These are phyloP conservation scores for Chydorus sphaericus DNA, from an alignment of 2,888 invertebrate genomes.

Conservation along the genomic window DNA sequence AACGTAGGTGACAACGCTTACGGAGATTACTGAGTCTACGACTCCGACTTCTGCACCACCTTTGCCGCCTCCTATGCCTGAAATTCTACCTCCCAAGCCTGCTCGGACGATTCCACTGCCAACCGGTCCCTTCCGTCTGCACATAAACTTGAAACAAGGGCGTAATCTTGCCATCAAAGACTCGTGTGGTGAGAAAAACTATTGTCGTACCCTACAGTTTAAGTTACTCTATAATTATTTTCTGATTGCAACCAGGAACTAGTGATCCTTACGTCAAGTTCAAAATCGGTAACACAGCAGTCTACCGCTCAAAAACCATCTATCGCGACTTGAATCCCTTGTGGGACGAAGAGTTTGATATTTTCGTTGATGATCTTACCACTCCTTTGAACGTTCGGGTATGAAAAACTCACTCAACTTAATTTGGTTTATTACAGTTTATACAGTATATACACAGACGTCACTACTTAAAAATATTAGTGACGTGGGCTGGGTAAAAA, in stretches of 20 bases:
- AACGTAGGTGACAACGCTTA: no score
- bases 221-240: no score
- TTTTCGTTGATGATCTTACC: conserved; percentile 83
- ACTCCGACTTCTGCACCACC: neutral
- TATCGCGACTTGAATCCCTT: conserved; percentile 87
- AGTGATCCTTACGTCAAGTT: conserved; percentile 98
- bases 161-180: conserved; percentile 84
- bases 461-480: neutral
- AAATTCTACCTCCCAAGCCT: no score
- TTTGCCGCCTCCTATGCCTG: neutral
- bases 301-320: conserved; percentile 88
- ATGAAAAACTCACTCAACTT: conserved; percentile 22
- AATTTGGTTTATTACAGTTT: neutral
- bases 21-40: no score
- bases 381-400: conserved; percentile 73
- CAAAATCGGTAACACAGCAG: conserved; percentile 66
- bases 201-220: no score
- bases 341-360: conserved; percentile 94
- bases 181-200: conserved; percentile 64
- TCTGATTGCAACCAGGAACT: conserved; percentile 62
- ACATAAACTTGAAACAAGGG: conserved; percentile 45
- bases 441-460: neutral
- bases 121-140: neutral
- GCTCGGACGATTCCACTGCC: no score
- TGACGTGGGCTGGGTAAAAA: neutral